Evolutionary conservation across 1,140 invertebrate species (phyloP), one percentile per base, ranked within the genome.

Genomic region (Drosophila navojoa): DNA sequence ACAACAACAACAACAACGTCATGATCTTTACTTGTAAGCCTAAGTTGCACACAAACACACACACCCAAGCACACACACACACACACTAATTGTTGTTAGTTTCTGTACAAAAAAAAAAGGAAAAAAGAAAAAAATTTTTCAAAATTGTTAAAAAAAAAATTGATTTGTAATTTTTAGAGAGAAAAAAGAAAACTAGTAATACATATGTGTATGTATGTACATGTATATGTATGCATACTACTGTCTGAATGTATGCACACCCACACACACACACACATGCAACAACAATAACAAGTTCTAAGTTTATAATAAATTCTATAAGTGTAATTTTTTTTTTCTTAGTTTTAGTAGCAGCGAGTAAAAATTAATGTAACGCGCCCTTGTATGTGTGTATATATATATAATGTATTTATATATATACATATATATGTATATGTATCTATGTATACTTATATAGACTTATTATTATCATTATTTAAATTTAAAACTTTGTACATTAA

Each of bases 311-410:
- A 64, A 70, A 78, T 52, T 79, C 79, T 89, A 82, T 89, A 89
- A 79, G 79, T 89, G 70, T 89, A 89, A 81, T 81, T 76, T 87
- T 77, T 75, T 77, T 69, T 35, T 32, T 4, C 11, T 81, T 78
- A 63, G 69, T 22, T 71, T 84, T 77, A 71, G 50, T 79, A 81
- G 71, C 59, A 11, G 50, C 13, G 42, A n/a, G 42, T 32, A 44
- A 44, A 42, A 42, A 10, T 42, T 42, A 42, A 44, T 44, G 11
- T 15, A 44, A 44, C 42, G 42, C 42, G 42, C 42, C 16, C 42
- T 15, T 32, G 27, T 32, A 32, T 32, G 9, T 32, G 9, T 32
- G 6, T 32, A 32, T 32, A 32, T 32, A 32, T 32, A 32, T 32
- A 32, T 32, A 9, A 32, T 32, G 9, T 32, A 32, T 32, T 9